Conservation (phyloP, 2,797 vertebrate species). For the Dendrocincla tyrannina region DNA sequence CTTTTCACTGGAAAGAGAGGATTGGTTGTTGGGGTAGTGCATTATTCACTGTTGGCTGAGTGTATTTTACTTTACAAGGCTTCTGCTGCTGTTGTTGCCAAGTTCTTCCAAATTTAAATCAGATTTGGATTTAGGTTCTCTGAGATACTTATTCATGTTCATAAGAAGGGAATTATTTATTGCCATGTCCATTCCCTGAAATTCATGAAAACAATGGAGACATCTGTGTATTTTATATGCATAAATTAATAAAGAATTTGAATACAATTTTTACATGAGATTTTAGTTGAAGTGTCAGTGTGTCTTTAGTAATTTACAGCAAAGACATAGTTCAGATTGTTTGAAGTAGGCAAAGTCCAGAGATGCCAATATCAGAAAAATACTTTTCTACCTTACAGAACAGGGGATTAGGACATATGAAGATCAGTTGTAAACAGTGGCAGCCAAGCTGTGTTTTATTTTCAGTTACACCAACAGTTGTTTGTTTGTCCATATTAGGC, state of each 20-base stretch:
- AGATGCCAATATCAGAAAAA: background rate
- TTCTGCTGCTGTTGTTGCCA: background rate
- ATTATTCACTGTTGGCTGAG: background rate
- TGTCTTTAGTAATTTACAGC: background rate
- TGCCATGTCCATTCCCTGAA: background rate
- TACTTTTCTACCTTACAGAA: background rate
- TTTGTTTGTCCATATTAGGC: background rate
- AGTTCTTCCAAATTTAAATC: slow-evolving; percentile 26
- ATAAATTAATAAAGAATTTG: background rate
- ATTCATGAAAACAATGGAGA: background rate
- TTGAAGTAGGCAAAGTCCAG: background rate
- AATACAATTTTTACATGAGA: background rate
- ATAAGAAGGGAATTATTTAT: background rate
- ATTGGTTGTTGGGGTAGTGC: background rate
- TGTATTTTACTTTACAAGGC: background rate
- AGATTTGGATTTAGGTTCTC: background rate
- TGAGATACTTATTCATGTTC: background rate
- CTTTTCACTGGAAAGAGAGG: background rate
- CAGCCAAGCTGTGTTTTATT: background rate
- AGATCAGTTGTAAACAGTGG: background rate
- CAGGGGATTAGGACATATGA: background rate
- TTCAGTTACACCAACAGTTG: background rate
- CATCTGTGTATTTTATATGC: background rate
- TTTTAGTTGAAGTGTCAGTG: background rate
- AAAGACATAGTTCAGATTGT: background rate